phyloP scores from a whole-genome alignment of 2,797 vertebrate species.

The Enteromius paludinosus region DNA sequence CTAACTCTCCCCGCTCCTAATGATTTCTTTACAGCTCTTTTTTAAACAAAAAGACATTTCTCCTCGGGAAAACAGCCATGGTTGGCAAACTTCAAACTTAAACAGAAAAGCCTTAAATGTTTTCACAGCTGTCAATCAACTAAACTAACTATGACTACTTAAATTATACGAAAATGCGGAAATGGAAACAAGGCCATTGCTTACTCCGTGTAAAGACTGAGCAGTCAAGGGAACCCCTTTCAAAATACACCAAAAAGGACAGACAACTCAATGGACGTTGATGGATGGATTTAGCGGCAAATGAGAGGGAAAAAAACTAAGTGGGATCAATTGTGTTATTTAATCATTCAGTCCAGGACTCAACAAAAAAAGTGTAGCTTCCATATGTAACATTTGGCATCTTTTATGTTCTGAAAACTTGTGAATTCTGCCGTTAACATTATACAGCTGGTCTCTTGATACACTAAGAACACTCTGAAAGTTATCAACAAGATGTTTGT shows the following conservation, averaged over 20 bases:
- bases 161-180: constrained; percentile 71
- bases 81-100: constrained; percentile 61
- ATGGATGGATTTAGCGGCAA: not conserved
- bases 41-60: constrained; percentile 56
- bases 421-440: not conserved
- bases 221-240: not conserved
- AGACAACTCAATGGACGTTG: not conserved
- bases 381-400: not conserved
- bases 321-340: constrained; percentile 4
- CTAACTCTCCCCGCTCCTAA: constrained; percentile 51
- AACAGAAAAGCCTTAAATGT: constrained; percentile 68
- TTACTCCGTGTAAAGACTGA: constrained; percentile 8
- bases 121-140: constrained; percentile 78
- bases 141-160: constrained; percentile 75
- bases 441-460: not conserved
- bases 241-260: not conserved
- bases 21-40: constrained; percentile 52
- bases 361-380: not conserved
- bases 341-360: not conserved
- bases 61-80: constrained; percentile 68
- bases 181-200: constrained; percentile 68
- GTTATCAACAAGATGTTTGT: not conserved
- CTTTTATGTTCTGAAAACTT: not conserved
- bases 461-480: not conserved
- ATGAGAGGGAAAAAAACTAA: not conserved